These are phyloP conservation scores for Dryoscopus gambensis DNA, from an alignment of 2,113 vertebrate genomes.

Conservation along the genomic window DNA sequence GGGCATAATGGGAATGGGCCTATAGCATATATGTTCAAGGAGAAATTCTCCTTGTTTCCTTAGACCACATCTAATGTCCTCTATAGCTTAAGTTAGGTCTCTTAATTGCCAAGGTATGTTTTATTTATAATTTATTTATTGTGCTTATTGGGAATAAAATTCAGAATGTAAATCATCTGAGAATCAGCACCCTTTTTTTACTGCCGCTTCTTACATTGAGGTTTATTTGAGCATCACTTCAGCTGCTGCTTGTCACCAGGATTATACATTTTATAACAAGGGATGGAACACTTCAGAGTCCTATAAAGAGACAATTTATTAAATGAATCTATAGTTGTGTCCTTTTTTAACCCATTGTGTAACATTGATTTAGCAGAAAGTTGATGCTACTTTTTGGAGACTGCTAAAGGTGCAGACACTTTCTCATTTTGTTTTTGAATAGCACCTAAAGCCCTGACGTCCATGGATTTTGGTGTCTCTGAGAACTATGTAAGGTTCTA, in stretches of 20 bases:
- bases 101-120: background rate
- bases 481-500: rapidly evolving
- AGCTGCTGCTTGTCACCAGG: background rate
- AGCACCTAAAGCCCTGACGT: background rate
- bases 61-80: background rate
- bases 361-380: background rate
- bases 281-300: background rate
- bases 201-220: background rate
- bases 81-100: background rate
- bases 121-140: background rate
- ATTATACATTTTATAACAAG: background rate
- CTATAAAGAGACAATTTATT: background rate
- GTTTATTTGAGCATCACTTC: background rate
- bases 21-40: background rate
- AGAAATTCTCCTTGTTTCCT: background rate
- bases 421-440: background rate
- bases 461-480: background rate
- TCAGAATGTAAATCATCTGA: background rate
- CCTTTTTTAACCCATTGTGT: background rate
- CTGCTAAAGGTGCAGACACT: background rate
- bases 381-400: background rate
- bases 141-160: background rate
- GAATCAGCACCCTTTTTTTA: background rate
- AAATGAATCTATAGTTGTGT: background rate
- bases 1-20: background rate